Base-by-base conservation (phyloP, 2,888 invertebrate species). In the Entomobrya multifasciata region DNA sequence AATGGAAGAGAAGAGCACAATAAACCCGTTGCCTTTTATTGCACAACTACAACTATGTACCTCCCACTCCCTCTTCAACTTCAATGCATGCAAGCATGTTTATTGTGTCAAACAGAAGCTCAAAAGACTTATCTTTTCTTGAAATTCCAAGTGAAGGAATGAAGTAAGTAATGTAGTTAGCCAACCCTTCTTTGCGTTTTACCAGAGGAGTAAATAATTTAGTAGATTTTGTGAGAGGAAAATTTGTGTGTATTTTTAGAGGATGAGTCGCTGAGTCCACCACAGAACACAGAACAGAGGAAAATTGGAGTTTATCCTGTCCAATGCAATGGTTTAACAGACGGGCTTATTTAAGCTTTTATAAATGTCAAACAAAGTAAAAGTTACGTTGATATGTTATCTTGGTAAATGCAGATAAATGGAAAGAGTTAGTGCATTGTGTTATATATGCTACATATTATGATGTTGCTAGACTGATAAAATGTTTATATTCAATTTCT, bases 121-220 rank as follows among this genome's bases (percentile, higher is more conserved):
- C 47, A 20, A 10, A 72, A 72, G 47, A 72, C 49, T 49, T 49
- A 72, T 70, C 70, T 70, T 60, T 6, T 27, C 30, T 36, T 4
- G 13, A 49, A n/a, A 57, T 17, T 27, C 49, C 44, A 67, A 47
- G 25, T 30, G 52, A n/a, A 72, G n/a, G 72, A 72, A 72, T 49
- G 49, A 47, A 36, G 36, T 36, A 36, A 8, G 36, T 36, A n/a
- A 70, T 49, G 47, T 25, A 72, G 52, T 27, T 72, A 49, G 72
- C 52, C n/a, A 57, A 70, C 5, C 72, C 13, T 44, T n/a, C 25
- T 25, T 70, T 70, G 25, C 27, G 72, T 22, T 57, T 70, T 65
- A 30, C 36, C 5, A 57, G 15, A n/a, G 27, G 20, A 52, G 49
- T 72, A 72, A 72, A 72, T 72, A 72, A 72, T 72, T 72, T 72